Percentiles rank a stretch among this genome's conserved stretches.
phyloP scores from a whole-genome alignment of 2,888 invertebrate genomes.

The Drosophila meridionalis region DNA sequence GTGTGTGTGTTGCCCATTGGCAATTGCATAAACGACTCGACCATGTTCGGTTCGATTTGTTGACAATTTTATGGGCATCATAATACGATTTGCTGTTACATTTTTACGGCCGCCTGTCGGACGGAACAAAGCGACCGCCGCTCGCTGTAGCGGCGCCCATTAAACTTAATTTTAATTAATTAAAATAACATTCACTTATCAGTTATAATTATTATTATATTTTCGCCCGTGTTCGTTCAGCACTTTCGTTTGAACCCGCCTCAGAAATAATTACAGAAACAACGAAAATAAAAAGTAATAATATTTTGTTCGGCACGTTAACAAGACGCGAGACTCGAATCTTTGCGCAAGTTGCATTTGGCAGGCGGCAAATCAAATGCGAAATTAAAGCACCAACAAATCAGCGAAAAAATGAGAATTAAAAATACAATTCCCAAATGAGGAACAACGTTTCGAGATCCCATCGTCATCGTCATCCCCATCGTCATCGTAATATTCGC shows the following conservation, averaged over 20 bases:
- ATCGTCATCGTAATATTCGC: constrained; percentile 27
- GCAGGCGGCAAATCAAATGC: constrained; percentile 16
- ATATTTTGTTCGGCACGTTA: constrained; percentile 20
- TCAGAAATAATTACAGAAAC: neutral
- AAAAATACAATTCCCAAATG: constrained; percentile 24
- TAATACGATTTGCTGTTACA: constrained; percentile 56
- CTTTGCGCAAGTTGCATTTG: constrained; percentile 13
- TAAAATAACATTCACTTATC: constrained; percentile 71
- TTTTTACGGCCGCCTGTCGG: constrained; percentile 45
- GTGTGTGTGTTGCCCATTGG: constrained; percentile 48
- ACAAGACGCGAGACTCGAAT: constrained; percentile 7
- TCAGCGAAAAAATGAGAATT: constrained; percentile 1
- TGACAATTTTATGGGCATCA: constrained; percentile 67
- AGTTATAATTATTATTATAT: constrained; percentile 56
- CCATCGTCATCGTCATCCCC: constrained; percentile 17
- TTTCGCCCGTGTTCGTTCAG: neutral
- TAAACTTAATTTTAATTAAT: constrained; percentile 77
- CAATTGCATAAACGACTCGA: constrained; percentile 64
- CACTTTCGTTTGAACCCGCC: constrained; percentile 45
- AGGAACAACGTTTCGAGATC: constrained; percentile 10
- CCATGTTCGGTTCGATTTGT: constrained; percentile 46
- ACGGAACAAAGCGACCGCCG: constrained; percentile 44
- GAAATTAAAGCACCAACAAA: constrained; percentile 1
- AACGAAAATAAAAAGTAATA: neutral
- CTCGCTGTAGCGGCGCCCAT: constrained; percentile 47